A percentile compares a stretch with the other conserved stretches of the same genome.
Evolutionary conservation across 2,888 invertebrate genomes (phyloP).

Genomic region (Sminthurides aquaticus): DNA sequence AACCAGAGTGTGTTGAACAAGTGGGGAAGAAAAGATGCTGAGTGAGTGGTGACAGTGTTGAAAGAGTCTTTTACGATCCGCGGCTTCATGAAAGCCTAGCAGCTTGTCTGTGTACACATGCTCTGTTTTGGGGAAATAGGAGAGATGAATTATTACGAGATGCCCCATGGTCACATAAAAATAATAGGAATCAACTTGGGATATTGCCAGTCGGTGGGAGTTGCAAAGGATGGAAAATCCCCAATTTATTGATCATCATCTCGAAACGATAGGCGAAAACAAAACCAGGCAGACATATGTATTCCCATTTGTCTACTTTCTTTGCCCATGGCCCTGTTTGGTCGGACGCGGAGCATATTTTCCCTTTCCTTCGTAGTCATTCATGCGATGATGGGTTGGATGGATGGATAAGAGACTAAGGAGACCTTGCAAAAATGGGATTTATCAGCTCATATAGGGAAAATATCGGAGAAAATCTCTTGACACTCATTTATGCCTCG

Average conservation of each 20-base stretch:
- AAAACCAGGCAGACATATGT: not conserved
- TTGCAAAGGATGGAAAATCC: not conserved
- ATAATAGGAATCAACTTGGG: not conserved
- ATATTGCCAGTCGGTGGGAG: not conserved
- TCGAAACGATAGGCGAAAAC: not conserved
- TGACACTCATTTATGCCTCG: no score
- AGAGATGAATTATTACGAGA: not conserved
- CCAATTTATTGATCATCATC: not conserved
- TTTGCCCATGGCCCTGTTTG: no score
- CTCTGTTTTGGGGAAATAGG: not conserved
- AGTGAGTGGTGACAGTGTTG: not conserved
- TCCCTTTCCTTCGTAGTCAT: not conserved
- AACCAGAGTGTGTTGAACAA: not conserved
- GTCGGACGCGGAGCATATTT: no score
- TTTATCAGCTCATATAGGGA: no score
- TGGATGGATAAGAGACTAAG: no score
- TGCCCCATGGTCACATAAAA: not conserved
- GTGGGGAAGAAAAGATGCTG: not conserved
- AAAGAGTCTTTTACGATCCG: not conserved
- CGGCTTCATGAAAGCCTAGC: not conserved
- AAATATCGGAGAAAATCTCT: no score
- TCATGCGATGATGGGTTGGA: not conserved
- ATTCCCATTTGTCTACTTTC: not conserved
- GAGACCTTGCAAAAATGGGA: no score
- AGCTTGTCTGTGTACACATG: not conserved